Base-by-base conservation (phyloP, 2,888 invertebrate genomes). In the Elgonia sp. region DNA sequence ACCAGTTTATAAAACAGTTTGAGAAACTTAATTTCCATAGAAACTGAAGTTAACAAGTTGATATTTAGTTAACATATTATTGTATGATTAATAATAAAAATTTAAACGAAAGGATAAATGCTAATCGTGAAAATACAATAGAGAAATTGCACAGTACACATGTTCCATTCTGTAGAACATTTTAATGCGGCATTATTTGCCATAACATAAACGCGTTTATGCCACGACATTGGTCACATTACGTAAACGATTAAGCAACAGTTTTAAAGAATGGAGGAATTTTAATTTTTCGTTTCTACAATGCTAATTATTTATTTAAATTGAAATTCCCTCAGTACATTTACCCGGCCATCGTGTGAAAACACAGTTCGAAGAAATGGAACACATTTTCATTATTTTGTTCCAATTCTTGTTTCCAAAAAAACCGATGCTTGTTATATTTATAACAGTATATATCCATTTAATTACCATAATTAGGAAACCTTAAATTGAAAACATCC, bases 41-140 rank as follows among this genome's bases (percentile, higher is more conserved):
- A 29, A 5, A 29, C 1, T 29, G 5, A 29, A n/a, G n/a, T 5
- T 29, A 5, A 29, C 29, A 29, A 29, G n/a, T n/a, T n/a, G 29
- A 29, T 29, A 29, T 29, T 29, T 29, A 29, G 29, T 29, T 29
- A 29, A 29, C 29, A 29, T 29, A 29, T 3, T 29, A 3, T 29
- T 29, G 29, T 5, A 29, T 29, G 5, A 29, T 29, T 3, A 29
- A 29, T 29, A 29, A 29, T 29, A 29, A 29, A 29, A 29, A 29
- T 29, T 29, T 29, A 29, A 29, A 29, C 29, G 29, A 29, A 29
- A 29, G 5, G 29, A 29, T 29, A 29, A 29, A 29, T 29, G 80
- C 86, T 75, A 81, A 86, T 76, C 84, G 87, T 87, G 84, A 86
- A 20, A 53, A 73, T 40, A 77, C 70, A 84, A 84, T 84, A 73